A percentile compares a stretch with the other conserved stretches of the same genome.
Evolutionary conservation across 2,113 vertebrate species (phyloP).

Genomic region (Asarcornis scutulata): DNA sequence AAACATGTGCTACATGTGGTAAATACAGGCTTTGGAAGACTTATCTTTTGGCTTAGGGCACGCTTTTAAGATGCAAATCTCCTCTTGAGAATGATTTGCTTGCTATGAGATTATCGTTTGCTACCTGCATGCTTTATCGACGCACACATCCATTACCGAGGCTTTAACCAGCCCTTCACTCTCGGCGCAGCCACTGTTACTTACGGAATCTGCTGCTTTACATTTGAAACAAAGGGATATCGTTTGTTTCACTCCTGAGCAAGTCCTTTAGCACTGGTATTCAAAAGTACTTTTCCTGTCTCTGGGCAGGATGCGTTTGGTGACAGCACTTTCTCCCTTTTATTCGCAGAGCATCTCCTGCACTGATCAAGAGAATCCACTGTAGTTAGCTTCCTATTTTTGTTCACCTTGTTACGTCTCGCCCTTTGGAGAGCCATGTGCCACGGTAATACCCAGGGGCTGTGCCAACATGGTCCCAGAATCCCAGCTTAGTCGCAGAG

Average conservation of each 20-base stretch:
- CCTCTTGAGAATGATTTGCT: constrained; percentile 36
- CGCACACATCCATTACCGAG: neutral
- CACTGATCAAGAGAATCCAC: neutral
- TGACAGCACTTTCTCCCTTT: neutral
- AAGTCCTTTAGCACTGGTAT: neutral
- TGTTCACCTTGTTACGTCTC: constrained; percentile 53
- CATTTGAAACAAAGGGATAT: neutral
- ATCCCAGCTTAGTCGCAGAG: constrained; percentile 5
- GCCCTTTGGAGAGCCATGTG: constrained; percentile 44
- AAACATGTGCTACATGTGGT: constrained; percentile 19
- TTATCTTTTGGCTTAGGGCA: constrained; percentile 38
- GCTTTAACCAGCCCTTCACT: neutral
- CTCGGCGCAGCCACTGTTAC: neutral
- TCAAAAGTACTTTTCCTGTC: constrained; percentile 10
- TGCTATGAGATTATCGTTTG: constrained; percentile 1
- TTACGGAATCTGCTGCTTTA: neutral
- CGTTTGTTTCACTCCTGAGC: neutral
- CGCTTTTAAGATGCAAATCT: constrained; percentile 26
- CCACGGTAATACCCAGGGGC: constrained; percentile 27
- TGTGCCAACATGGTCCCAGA: neutral
- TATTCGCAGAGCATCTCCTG: neutral
- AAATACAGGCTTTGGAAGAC: constrained; percentile 60
- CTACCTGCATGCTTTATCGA: neutral
- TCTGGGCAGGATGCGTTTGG: neutral
- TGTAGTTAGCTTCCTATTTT: neutral